A percentile compares a stretch with the other conserved stretches of the same genome.
These are phyloP conservation scores for Silurus asotus DNA, from an alignment of 2,113 vertebrate species.

Conservation along the genomic window DNA sequence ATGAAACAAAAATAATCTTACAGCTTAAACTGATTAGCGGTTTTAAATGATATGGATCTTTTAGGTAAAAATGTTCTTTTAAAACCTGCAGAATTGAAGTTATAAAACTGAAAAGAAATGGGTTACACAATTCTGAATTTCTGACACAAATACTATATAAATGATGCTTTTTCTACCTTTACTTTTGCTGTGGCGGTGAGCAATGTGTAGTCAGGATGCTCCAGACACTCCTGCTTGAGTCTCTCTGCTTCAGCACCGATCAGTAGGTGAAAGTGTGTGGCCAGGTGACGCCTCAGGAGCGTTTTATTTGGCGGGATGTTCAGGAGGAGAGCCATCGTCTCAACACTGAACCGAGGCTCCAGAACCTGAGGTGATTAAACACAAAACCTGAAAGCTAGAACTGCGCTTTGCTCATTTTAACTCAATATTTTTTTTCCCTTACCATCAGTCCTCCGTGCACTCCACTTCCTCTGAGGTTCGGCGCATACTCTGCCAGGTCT, in stretches of 20 bases:
- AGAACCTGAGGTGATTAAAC: slow-evolving; percentile 77
- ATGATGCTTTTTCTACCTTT: slow-evolving; percentile 75
- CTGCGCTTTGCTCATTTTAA: not conserved
- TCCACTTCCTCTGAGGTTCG: slow-evolving; percentile 92
- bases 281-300: slow-evolving; percentile 89
- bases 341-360: slow-evolving; percentile 95
- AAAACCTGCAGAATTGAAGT: not conserved
- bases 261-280: slow-evolving; percentile 93
- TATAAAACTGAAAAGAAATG: not conserved
- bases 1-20: not conserved
- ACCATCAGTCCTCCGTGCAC: slow-evolving; percentile 98
- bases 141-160: not conserved
- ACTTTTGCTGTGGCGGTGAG: slow-evolving; percentile 94
- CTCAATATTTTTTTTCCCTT: slow-evolving; percentile 47
- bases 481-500: slow-evolving; percentile 93
- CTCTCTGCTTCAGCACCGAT: slow-evolving; percentile 87
- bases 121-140: not conserved
- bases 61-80: not conserved
- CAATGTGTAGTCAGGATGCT: slow-evolving; percentile 85
- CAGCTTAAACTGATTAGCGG: not conserved
- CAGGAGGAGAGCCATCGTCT: slow-evolving; percentile 91
- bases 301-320: slow-evolving; percentile 97
- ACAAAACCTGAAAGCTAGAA: no score
- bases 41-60: not conserved
- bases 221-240: slow-evolving; percentile 89